Evolutionary conservation across 2,113 vertebrate species (phyloP), one percentile per base, ranked within the genome.

Genomic region (Varanus komodoensis): DNA sequence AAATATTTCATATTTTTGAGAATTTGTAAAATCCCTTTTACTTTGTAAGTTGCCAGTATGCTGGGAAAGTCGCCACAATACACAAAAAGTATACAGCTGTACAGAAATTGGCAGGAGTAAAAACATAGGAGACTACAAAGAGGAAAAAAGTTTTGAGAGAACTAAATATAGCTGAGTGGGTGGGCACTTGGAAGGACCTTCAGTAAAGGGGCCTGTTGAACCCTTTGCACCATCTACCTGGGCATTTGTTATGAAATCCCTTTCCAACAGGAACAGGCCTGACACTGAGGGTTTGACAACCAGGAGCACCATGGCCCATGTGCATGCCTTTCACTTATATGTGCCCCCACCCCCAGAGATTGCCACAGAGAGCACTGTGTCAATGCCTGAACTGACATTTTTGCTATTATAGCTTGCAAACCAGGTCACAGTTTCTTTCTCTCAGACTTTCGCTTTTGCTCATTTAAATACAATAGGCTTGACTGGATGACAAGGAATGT

Each of bases 41-140:
- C 94, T 95, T 94, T 11, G 86, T 96, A 97, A 95, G 96, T 97
- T 95, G 94, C 95, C 94, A 95, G 89, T 95, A 92, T 34, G 92
- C 96, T 98, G 97, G 97, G 97, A 97, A 97, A 96, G 94, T 88
- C 90, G 97, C 97, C 97, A 97, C 77, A n/a, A 95, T 94, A 96
- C 92, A 97, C 97, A 97, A 64, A 93, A 96, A 96, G 95, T 80
- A 93, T 91, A 96, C 95, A 97, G 96, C 96, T 92, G 96, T 95
- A 95, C 90, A 97, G 93, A 96, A 95, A 96, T 95, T 95, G 95
- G 97, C 97, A 96, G 95, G 96, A 97, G 95, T 97, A 96, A 95
- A 97, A 97, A 95, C 97, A 97, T 97, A 97, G 97, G 97, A 97
- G 95, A 89, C 94, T 71, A 73, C 88, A 96, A 86, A 90, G 95